Percentiles rank a stretch among this genome's conserved stretches.
Evolutionary conservation across 2,888 invertebrate species (phyloP).

Genomic region (Acrocyrtus sp.): DNA sequence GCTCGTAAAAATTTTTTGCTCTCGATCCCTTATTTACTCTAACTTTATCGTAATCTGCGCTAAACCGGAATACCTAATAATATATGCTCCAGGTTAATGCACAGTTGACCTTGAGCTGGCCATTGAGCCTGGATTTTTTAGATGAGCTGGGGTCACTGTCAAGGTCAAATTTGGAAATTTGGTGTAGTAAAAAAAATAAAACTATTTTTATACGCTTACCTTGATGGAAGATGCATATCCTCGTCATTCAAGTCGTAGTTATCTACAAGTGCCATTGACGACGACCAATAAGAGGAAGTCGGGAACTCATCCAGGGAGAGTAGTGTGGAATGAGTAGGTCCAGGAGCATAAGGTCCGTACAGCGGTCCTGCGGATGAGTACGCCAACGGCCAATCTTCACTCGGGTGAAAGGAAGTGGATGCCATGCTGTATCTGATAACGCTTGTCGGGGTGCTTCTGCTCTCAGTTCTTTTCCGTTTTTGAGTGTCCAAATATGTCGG

Average conservation of each 20-base stretch:
- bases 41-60: too few relatives aligned
- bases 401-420: slow-evolving; percentile 26
- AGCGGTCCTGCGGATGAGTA: slow-evolving; percentile 30
- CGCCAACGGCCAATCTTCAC: slow-evolving; percentile 43
- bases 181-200: background rate
- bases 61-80: too few relatives aligned
- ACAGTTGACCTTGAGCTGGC: background rate
- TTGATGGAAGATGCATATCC: slow-evolving; percentile 29
- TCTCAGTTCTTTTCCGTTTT: background rate
- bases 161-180: slow-evolving; percentile 7
- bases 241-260: slow-evolving; percentile 47
- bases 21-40: too few relatives aligned
- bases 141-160: too few relatives aligned
- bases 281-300: slow-evolving; percentile 25
- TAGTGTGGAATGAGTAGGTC: slow-evolving; percentile 31
- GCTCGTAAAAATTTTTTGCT: too few relatives aligned
- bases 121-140: too few relatives aligned
- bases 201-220: slow-evolving; percentile 4
- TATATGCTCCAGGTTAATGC: background rate
- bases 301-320: slow-evolving; percentile 40
- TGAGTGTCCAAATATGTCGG: background rate
- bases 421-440: slow-evolving; percentile 13
- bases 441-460: background rate
- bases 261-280: slow-evolving; percentile 46
- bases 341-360: slow-evolving; percentile 34